Percentiles rank a stretch among this genome's conserved stretches.
These are phyloP conservation scores for Pherbina coryleti DNA, from an alignment of 2,888 invertebrate genomes.

Conservation along the genomic window DNA sequence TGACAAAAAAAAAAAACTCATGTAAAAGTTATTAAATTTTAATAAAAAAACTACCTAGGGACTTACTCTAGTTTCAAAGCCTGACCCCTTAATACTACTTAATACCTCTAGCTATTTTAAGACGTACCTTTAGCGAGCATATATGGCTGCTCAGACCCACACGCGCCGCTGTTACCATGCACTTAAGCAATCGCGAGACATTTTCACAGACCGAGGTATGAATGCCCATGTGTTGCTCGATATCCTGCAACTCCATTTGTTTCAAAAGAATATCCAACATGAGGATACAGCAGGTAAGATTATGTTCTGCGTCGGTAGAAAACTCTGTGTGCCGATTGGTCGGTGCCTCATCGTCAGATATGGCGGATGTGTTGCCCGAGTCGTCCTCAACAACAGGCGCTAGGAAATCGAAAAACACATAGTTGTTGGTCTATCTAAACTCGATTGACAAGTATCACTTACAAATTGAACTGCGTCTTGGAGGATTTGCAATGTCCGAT, in stretches of 20 bases:
- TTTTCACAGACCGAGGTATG: constrained; percentile 81
- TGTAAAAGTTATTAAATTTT: too few species aligned
- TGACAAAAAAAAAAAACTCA: too few species aligned
- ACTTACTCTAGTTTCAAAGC: too few species aligned
- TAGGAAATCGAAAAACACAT: constrained; percentile 51
- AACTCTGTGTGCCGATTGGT: constrained; percentile 76
- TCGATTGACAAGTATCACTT: constrained; percentile 52
- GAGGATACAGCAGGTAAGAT: constrained; percentile 94
- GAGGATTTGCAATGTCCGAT: constrained; percentile 65
- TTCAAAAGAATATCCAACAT: constrained; percentile 96
- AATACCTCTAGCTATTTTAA: too few species aligned
- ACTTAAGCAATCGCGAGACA: constrained; percentile 80
- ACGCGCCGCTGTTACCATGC: constrained; percentile 82
- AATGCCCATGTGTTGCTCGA: constrained; percentile 84
- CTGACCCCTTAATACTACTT: too few species aligned
- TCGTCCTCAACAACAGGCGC: constrained; percentile 79
- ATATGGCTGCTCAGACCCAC: constrained; percentile 75
- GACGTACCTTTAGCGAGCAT: constrained; percentile 71
- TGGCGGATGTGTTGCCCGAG: constrained; percentile 77
- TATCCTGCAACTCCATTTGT: constrained; percentile 91
- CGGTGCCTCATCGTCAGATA: constrained; percentile 78
- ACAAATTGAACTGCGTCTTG: constrained; percentile 73
- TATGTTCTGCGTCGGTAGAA: constrained; percentile 79
- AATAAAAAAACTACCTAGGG: too few species aligned
- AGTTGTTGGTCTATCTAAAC: not conserved